A percentile compares a stretch with the other conserved stretches of the same genome.
These are phyloP conservation scores for Anarhynchus alexandrinus DNA, from an alignment of 2,113 vertebrate species.

Conservation along the genomic window DNA sequence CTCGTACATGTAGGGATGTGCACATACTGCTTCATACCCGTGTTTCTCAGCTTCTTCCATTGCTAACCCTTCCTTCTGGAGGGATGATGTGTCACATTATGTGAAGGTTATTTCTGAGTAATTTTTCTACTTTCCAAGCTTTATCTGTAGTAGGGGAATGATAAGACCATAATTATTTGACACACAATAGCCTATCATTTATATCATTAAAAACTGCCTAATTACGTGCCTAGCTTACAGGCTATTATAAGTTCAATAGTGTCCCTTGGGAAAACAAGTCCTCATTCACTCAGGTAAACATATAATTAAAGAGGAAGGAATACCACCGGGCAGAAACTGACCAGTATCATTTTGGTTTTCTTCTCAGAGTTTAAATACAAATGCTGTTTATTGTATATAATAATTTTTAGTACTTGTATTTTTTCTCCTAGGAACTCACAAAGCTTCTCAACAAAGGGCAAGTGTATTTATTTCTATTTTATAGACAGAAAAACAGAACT, in stretches of 20 bases:
- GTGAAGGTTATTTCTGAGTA: not conserved
- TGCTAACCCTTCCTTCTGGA: not conserved
- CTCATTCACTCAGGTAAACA: not conserved
- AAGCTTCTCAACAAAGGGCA: not conserved
- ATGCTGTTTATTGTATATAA: not conserved
- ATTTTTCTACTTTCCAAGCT: not conserved
- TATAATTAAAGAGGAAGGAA: not conserved
- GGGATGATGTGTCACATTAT: not conserved
- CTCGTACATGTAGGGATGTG: not conserved
- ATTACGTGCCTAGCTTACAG: not conserved
- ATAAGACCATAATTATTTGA: conserved; percentile 5
- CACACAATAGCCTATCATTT: not conserved
- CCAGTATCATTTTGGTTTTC: not conserved
- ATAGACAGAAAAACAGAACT: not conserved
- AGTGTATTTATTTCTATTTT: not conserved
- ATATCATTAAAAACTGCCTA: not conserved
- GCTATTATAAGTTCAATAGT: not conserved
- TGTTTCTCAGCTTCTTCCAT: not conserved
- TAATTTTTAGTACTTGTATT: not conserved
- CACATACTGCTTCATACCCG: no score
- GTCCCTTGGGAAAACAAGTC: not conserved
- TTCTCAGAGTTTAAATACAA: not conserved
- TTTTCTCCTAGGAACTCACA: not conserved
- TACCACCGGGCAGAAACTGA: not conserved
- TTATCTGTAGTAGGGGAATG: not conserved